phyloP scores from a whole-genome alignment of 2,888 invertebrate genomes.

The Chaetogeoica ovagalla region DNA sequence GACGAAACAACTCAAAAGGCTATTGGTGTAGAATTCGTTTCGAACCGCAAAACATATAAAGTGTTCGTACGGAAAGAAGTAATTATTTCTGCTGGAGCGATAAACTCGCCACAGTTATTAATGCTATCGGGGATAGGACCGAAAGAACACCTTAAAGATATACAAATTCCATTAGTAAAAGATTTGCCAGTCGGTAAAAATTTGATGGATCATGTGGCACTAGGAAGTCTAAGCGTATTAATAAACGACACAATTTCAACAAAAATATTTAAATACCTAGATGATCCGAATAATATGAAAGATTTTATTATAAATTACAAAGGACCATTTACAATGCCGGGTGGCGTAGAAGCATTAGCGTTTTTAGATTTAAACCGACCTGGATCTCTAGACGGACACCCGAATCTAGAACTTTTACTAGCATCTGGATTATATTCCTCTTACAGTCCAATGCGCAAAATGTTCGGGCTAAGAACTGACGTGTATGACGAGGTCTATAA shows the following conservation, averaged over 20 bases:
- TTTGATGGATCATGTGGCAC: constrained; percentile 72
- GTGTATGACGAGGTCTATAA: constrained; percentile 61
- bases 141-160: constrained; percentile 64
- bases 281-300: no score
- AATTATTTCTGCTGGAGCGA: constrained; percentile 74
- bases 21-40: constrained; percentile 66
- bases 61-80: constrained; percentile 71
- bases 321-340: constrained; percentile 67
- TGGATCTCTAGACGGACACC: constrained; percentile 64
- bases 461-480: constrained; percentile 64
- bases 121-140: constrained; percentile 80
- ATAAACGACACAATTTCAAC: constrained; percentile 61
- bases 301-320: constrained; percentile 64
- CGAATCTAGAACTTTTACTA: constrained; percentile 70
- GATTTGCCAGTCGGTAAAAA: constrained; percentile 70
- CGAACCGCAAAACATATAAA: constrained; percentile 62
- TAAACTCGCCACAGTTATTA: constrained; percentile 76
- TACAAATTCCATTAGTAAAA: constrained; percentile 63
- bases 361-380: constrained; percentile 67
- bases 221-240: constrained; percentile 67
- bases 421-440: constrained; percentile 64
- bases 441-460: constrained; percentile 60
- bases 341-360: constrained; percentile 70
- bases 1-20: constrained; percentile 65
- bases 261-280: constrained; percentile 42